Conservation (phyloP, 1,140 invertebrate genomes). For the Holcopasites calliopsidis region DNA sequence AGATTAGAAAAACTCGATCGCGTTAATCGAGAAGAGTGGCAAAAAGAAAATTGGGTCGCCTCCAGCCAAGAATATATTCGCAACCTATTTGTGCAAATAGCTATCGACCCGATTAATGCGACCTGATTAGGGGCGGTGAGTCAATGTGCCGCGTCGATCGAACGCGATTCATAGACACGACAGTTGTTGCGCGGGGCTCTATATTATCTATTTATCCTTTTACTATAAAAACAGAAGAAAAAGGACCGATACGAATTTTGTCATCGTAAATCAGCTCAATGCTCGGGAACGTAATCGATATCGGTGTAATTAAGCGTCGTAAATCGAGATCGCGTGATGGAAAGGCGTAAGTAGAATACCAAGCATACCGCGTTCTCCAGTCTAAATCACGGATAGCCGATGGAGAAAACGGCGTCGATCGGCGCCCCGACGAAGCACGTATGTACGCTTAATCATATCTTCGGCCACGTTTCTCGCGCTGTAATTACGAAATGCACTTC, state of each 20-base stretch:
- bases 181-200: slow-evolving; percentile 17
- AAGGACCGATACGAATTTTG: background rate
- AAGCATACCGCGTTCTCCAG: background rate
- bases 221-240: too few species aligned
- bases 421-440: background rate
- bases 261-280: background rate
- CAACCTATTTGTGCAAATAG: slow-evolving; percentile 14
- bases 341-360: background rate
- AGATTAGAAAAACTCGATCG: too few species aligned
- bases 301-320: background rate
- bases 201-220: slow-evolving; percentile 11
- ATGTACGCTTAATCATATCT: slow-evolving; percentile 49
- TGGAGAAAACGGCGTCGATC: background rate
- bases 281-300: background rate
- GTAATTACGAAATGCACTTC: slow-evolving; percentile 44
- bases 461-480: slow-evolving; percentile 18
- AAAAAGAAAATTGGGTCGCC: background rate
- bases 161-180: slow-evolving; percentile 34
- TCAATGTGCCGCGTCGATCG: slow-evolving; percentile 31
- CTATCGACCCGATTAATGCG: slow-evolving; percentile 38
- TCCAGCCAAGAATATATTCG: background rate
- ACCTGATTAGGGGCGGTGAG: slow-evolving; percentile 27
- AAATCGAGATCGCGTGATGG: background rate
- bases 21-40: too few species aligned
- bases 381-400: background rate